Conservation (phyloP, 2,113 vertebrate genomes). For the Tricholaema leucomelas region DNA sequence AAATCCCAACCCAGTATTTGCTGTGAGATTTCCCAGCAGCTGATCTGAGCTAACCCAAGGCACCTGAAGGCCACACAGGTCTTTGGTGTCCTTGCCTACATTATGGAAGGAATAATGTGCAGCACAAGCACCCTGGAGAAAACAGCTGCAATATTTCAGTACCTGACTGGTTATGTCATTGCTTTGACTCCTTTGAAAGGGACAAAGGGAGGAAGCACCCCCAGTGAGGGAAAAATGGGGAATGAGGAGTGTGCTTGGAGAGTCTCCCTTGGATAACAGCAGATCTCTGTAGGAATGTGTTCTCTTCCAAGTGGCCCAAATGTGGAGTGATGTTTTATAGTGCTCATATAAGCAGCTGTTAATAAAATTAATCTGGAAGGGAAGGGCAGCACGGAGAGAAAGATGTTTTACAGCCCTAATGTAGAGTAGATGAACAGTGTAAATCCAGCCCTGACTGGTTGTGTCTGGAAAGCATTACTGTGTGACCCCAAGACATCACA, state of each 20-base stretch:
- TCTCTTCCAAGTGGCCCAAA: neutral
- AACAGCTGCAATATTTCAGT: rapidly evolving
- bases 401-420: neutral
- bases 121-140: neutral
- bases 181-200: neutral
- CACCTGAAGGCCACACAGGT: rapidly evolving
- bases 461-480: neutral
- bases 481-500: neutral
- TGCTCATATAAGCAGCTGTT: neutral
- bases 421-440: neutral
- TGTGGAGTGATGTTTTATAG: neutral
- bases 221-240: neutral
- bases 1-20: neutral
- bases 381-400: neutral
- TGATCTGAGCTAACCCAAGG: neutral
- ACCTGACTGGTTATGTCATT: neutral
- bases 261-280: neutral
- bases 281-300: neutral
- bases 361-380: conserved; percentile 14
- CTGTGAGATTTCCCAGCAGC: neutral
- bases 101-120: neutral
- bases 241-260: neutral
- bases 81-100: neutral
- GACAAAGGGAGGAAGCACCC: neutral
- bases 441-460: neutral